Evolutionary conservation across 1,140 invertebrate species (phyloP), one percentile per base, ranked within the genome.

Genomic region (Tetramorium simillimum): DNA sequence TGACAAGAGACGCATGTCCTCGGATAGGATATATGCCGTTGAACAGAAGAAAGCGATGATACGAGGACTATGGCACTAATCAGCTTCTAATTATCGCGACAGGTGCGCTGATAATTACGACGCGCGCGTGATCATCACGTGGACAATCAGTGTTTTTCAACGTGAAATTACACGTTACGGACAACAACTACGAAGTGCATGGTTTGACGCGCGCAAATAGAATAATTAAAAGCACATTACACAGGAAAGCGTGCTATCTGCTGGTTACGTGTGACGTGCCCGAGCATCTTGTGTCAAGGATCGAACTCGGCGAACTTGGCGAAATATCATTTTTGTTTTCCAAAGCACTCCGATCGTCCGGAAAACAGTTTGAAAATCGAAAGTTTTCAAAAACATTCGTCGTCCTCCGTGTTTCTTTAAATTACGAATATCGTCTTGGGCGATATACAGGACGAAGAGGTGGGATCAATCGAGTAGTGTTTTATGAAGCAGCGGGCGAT

Each of bases 201-300:
- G 76, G n/a, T 14, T 76, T 43, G 63, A 69, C 85, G 80, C 60
- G 87, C 88, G 91, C 91, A 93, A 94, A 93, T 93, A 93, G 87
- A 93, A 94, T 92, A 93, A 94, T 94, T 94, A 93, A 94, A 94
- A 94, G 70, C 81, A 75, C 91, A 94, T 93, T 93, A 93, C 80
- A 53, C 51, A 58, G 65, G 70, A 70, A 65, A 21, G 67, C n/a
- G 65, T 56, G 81, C 69, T 91, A 43, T 58, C 62, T 81, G 16
- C 16, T 28, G 85, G 53, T 77, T 85, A 89, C 88, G 86, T 72
- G 80, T 63, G 37, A 60, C 70, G 56, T 21, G 49, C 33, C 40
- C 40, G 6, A 51, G 18, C 51, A 62, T 60, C 63, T 4, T n/a
- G 37, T 24, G 33, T 75, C 67, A 46, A 73, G 49, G 28, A 56